Evolutionary conservation across 2,888 invertebrate species (phyloP).

Genomic region (Biston betularia): DNA sequence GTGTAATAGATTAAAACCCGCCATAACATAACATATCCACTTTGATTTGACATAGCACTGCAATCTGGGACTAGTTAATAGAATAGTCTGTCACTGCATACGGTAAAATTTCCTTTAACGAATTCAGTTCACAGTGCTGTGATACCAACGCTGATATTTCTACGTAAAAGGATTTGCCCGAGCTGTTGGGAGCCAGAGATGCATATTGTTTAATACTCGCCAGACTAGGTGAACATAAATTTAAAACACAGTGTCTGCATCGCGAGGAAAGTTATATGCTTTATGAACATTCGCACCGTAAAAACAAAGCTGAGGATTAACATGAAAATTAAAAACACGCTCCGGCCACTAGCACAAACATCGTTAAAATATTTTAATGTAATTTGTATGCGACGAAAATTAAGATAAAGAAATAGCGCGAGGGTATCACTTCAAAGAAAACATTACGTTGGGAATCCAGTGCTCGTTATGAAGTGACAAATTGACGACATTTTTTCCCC

Average conservation of each 20-base stretch:
- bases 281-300: slow-evolving; percentile 40
- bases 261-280: slow-evolving; percentile 32
- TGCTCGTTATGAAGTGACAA: slow-evolving; percentile 79
- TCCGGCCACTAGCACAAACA: slow-evolving; percentile 42
- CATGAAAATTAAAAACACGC: slow-evolving; percentile 44
- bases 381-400: slow-evolving; percentile 44
- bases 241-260: slow-evolving; percentile 51
- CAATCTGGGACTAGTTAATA: slow-evolving; percentile 54
- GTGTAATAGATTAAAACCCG: slow-evolving; percentile 53
- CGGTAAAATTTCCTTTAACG: slow-evolving; percentile 71
- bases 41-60: slow-evolving; percentile 50
- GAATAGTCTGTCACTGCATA: slow-evolving; percentile 66
- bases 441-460: slow-evolving; percentile 60
- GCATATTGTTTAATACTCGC: slow-evolving; percentile 60
- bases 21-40: slow-evolving; percentile 55
- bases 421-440: slow-evolving; percentile 52
- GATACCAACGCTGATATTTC: slow-evolving; percentile 68
- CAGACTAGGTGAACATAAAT: slow-evolving; percentile 48
- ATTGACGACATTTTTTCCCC: slow-evolving; percentile 77
- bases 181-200: slow-evolving; percentile 52
- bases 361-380: slow-evolving; percentile 49
- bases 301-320: slow-evolving; percentile 43
- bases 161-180: slow-evolving; percentile 65
- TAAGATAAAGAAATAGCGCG: slow-evolving; percentile 48
- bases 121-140: slow-evolving; percentile 61